A percentile compares a stretch with the other conserved stretches of the same genome.
Conservation (phyloP, 2,888 invertebrate species). For the Neocrepidodera transversa region DNA sequence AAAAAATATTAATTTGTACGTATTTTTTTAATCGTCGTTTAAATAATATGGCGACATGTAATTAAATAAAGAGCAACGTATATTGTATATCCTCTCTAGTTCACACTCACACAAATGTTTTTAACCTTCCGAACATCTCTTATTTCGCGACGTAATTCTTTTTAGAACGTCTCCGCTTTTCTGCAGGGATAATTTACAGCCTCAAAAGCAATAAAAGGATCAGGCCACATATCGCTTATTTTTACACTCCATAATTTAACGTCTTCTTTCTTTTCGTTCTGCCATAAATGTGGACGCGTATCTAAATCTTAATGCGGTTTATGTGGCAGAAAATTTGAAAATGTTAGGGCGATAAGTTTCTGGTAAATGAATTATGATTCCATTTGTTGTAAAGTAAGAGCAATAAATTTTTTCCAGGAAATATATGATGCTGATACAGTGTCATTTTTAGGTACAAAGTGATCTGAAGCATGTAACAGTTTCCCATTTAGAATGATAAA, state of each 20-base stretch:
- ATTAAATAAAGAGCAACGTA: too few relatives aligned
- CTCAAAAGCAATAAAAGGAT: conserved; percentile 55
- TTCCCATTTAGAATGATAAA: conserved; percentile 26
- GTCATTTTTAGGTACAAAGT: conserved; percentile 23
- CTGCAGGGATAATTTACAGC: conserved; percentile 53
- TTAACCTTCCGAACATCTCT: conserved; percentile 42
- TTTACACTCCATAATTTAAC: conserved; percentile 58
- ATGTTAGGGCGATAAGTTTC: conserved; percentile 50
- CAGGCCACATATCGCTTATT: conserved; percentile 59
- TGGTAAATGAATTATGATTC: conserved; percentile 49
- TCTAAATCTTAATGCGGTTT: conserved; percentile 56
- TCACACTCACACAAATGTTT: conserved; percentile 38
- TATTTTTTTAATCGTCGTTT: too few relatives aligned
- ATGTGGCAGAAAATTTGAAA: conserved; percentile 57
- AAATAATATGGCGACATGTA: too few relatives aligned
- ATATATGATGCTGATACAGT: conserved; percentile 28
- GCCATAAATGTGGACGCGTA: conserved; percentile 45
- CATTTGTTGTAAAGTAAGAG: conserved; percentile 32
- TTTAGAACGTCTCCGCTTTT: conserved; percentile 44
- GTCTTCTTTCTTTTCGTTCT: conserved; percentile 47
- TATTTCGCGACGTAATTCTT: conserved; percentile 45
- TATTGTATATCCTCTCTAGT: conserved; percentile 24
- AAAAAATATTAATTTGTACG: too few relatives aligned
- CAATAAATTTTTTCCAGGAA: conserved; percentile 24
- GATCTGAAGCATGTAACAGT: conserved; percentile 26